Evolutionary conservation across 2,797 vertebrate species (phyloP).

Genomic region (Petrocephalus schoutedeni): DNA sequence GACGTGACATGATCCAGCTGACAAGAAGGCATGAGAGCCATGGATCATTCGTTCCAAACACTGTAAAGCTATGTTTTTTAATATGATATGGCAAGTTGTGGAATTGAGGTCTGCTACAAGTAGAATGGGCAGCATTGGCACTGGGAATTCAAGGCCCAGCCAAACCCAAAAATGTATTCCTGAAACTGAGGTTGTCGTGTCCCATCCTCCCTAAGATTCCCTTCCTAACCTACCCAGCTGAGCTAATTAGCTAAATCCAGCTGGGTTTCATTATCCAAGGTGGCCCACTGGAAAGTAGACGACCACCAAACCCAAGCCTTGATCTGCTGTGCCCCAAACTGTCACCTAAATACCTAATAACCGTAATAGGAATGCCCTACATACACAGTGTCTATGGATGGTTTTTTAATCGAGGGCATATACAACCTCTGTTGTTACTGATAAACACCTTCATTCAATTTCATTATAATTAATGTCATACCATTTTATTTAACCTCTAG

Average conservation of each 20-base stretch:
- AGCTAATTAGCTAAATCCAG: constrained; percentile 23
- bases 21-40: no score
- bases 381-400: constrained; percentile 1
- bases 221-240: neutral
- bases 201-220: neutral
- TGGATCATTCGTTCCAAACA: no score
- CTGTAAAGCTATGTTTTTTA: no score
- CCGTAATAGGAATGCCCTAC: neutral
- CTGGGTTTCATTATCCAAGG: neutral
- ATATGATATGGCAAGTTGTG: no score
- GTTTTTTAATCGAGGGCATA: neutral
- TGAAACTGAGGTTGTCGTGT: neutral
- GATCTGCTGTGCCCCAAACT: constrained; percentile 17
- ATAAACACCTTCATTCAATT: constrained; percentile 11
- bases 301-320: neutral
- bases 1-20: no score
- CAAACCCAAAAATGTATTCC: neutral
- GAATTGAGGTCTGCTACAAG: neutral
- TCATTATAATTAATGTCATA: neutral
- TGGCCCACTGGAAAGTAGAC: neutral
- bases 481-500: neutral
- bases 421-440: neutral
- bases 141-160: neutral
- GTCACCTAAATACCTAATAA: constrained; percentile 43
- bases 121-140: neutral